Evolutionary conservation across 2,113 vertebrate species (phyloP).

Genomic region (Columba livia): DNA sequence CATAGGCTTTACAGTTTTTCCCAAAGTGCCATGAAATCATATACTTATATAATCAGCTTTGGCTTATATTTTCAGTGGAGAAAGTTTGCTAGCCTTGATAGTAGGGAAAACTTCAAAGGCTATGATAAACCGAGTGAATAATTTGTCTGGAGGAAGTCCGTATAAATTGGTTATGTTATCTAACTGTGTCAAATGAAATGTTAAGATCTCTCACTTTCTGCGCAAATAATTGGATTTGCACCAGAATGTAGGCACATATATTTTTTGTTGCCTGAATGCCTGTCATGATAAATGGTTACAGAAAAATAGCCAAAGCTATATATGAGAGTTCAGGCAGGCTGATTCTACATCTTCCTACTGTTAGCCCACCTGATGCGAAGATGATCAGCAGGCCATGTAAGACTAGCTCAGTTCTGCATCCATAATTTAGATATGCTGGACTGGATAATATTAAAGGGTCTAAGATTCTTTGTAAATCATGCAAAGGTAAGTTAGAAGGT

Average conservation of each 20-base stretch:
- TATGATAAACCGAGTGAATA: slow-evolving; percentile 20
- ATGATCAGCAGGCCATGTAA: background rate
- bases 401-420: background rate
- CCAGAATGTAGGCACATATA: background rate
- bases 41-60: background rate
- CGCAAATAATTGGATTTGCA: slow-evolving; percentile 20
- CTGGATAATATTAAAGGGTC: background rate
- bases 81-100: slow-evolving; percentile 11
- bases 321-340: background rate
- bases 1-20: background rate
- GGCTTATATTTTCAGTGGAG: background rate
- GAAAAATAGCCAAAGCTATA: background rate
- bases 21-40: background rate
- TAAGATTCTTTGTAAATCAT: background rate
- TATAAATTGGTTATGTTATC: slow-evolving; percentile 9
- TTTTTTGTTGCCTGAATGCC: background rate
- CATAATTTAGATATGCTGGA: background rate
- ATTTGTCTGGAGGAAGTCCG: slow-evolving; percentile 1
- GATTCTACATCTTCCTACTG: background rate
- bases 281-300: background rate
- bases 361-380: background rate
- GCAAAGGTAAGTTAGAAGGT: background rate
- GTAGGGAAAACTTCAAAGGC: slow-evolving; percentile 42
- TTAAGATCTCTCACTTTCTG: slow-evolving; percentile 27
- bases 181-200: slow-evolving; percentile 26